Conservation (phyloP, 1,140 invertebrate species). For the Zaprionus vittiger region DNA sequence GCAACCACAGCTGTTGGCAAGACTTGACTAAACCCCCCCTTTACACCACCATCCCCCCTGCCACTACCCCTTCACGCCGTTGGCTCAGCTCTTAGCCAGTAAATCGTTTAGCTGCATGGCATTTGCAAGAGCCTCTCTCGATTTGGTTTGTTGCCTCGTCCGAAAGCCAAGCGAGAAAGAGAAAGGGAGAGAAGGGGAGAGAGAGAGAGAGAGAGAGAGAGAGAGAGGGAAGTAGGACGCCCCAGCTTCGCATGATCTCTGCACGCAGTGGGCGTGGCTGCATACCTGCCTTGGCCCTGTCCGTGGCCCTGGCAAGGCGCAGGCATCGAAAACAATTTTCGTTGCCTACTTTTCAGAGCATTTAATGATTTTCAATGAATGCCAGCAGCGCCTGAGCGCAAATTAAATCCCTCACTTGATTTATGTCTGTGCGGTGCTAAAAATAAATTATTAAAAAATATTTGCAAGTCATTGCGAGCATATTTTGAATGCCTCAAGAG, state of each 20-base stretch:
- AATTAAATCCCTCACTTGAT: conserved; percentile 20
- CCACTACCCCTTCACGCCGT: not conserved
- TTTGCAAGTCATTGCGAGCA: not conserved
- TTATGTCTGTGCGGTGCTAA: conserved; percentile 31
- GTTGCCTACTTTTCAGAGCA: conserved; percentile 27
- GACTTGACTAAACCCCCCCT: conserved; percentile 14
- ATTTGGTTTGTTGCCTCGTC: conserved; percentile 39
- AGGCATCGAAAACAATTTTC: conserved; percentile 15
- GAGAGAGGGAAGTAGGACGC: not conserved
- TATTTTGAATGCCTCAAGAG: conserved; percentile 6
- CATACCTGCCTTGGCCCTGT: not conserved
- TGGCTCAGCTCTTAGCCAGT: conserved; percentile 31
- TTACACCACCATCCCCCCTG: not conserved
- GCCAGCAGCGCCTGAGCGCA: not conserved
- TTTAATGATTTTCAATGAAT: conserved; percentile 27
- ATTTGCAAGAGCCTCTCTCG: conserved; percentile 37
- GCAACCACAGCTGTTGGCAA: conserved; percentile 54
- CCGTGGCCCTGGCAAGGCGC: not conserved
- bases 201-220: not conserved
- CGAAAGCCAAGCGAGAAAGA: not conserved
- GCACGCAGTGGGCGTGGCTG: conserved; percentile 34
- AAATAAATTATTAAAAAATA: conserved; percentile 40
- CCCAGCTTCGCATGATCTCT: conserved; percentile 37
- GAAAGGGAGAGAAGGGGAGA: not conserved
- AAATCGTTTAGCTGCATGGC: conserved; percentile 54